Percentiles rank a stretch among this genome's conserved stretches.
Conservation (phyloP, 2,888 invertebrate species). For the Sturmia bella region DNA sequence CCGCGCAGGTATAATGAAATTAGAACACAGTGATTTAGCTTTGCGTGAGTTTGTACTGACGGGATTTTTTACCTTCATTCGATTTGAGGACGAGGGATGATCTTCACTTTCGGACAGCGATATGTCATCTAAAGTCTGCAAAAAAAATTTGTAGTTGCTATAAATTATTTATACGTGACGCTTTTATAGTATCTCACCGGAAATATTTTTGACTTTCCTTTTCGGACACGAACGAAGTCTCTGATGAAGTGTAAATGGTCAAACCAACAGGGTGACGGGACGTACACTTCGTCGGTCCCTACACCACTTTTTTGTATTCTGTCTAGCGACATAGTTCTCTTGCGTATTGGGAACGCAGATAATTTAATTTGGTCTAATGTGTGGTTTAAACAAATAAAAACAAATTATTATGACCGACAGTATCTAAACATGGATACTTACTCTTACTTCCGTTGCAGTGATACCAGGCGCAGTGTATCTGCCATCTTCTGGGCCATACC, state of each 20-base stretch:
- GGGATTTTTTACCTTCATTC: too few relatives aligned
- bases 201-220: neutral
- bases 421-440: too few relatives aligned
- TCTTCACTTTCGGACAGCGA: too few relatives aligned
- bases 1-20: too few relatives aligned
- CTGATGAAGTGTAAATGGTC: conserved; percentile 1
- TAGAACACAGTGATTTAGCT: too few relatives aligned
- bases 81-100: too few relatives aligned
- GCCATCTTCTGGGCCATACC: neutral
- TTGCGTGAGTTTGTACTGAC: too few relatives aligned
- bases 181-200: too few relatives aligned
- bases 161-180: too few relatives aligned
- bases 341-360: conserved; percentile 8
- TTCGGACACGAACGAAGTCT: neutral
- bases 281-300: conserved; percentile 7
- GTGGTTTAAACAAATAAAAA: neutral
- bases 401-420: neutral
- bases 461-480: neutral
- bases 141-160: too few relatives aligned
- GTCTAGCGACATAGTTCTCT: neutral
- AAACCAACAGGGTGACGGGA: conserved; percentile 4
- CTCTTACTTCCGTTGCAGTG: neutral
- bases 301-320: neutral
- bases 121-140: too few relatives aligned
- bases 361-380: conserved; percentile 16